Percentiles rank a stretch among this genome's conserved stretches.
Evolutionary conservation across 2,797 vertebrate genomes (phyloP).

Genomic region (Menidia menidia): DNA sequence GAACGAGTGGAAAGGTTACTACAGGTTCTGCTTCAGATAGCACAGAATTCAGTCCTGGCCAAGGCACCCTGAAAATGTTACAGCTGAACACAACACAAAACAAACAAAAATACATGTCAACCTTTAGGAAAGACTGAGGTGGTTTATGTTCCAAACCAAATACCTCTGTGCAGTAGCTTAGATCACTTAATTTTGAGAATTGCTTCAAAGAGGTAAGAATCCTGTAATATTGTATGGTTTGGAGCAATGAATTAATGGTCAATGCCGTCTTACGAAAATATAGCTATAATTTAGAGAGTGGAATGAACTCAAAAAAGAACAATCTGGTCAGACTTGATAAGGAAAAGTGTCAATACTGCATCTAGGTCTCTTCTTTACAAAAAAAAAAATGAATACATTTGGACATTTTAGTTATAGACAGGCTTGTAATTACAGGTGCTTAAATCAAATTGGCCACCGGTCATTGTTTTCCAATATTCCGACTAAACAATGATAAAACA

Average conservation of each 20-base stretch:
- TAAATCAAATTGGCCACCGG: background rate
- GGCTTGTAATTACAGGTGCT: background rate
- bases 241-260: too few relatives aligned
- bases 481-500: background rate
- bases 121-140: too few relatives aligned
- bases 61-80: background rate
- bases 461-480: background rate
- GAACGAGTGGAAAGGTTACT: background rate
- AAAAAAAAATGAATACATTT: constrained; percentile 7
- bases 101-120: too few relatives aligned
- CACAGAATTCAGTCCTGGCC: background rate
- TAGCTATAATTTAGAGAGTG: too few relatives aligned
- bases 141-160: too few relatives aligned
- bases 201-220: too few relatives aligned
- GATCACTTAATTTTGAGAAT: too few relatives aligned
- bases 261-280: too few relatives aligned
- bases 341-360: background rate
- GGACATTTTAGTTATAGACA: constrained; percentile 3
- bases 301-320: background rate
- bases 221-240: too few relatives aligned
- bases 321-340: background rate
- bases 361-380: background rate
- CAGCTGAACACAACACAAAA: too few relatives aligned
- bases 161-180: too few relatives aligned
- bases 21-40: background rate